Base-by-base conservation (phyloP, 1,140 invertebrate species). In the Arctopsyche grandis region DNA sequence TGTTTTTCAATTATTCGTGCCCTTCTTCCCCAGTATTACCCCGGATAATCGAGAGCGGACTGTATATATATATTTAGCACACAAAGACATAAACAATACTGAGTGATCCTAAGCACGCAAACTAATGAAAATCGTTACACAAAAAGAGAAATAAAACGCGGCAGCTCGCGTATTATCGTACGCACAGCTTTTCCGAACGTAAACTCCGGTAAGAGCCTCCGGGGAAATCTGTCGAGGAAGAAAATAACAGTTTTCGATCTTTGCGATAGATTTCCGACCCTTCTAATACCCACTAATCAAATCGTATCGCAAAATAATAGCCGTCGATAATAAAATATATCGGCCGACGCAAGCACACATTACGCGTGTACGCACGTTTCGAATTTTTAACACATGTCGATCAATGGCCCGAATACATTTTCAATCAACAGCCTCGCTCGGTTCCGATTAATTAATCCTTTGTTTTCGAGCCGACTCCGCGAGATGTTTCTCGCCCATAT, bases 211-310 rank as follows among this genome's bases (percentile, higher is more conserved):
- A 66, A 66, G 26, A 66, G 63, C 63, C 63, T 66, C 63, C 22
- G 24, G 63, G 63, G 63, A 66, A 66, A 66, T 66, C 63, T 66
- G 63, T 66, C 24, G 24, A 26, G 63, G 9, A 66, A 22, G 12
- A 22, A 66, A 63, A 63, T 10, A n/a, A 22, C 63, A 26, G 10
- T n/a, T 66, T 66, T 66, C 63, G 63, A 66, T 66, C 21, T 14
- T 9, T 29, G 24, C 24, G n/a, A 66, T 66, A 66, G 22, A 66
- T 66, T 66, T 66, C 63, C 9, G 63, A 22, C 24, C 21, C 24
- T 66, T 66, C 63, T 66, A 26, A 66, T 66, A 66, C 21, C 63
- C 24, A 66, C 24, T 66, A 66, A 66, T 66, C 21, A 66, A 66
- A 26, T 26, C 63, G 21, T 26, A 66, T 26, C 19, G 58, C 58